Conservation (phyloP, 2,113 vertebrate species). For the Tinamus guttatus region DNA sequence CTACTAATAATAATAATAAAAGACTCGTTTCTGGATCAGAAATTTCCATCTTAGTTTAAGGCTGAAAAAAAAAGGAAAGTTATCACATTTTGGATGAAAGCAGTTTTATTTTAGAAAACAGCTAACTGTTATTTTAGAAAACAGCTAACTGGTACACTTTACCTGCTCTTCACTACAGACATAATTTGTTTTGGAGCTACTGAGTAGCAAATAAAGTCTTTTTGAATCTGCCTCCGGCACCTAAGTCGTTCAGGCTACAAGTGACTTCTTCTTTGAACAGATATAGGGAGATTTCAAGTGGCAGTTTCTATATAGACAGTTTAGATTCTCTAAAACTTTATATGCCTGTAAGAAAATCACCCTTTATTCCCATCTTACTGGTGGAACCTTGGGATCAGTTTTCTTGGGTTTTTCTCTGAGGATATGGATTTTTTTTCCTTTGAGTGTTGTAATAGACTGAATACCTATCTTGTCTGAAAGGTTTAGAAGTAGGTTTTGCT, state of each 20-base stretch:
- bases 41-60: background rate
- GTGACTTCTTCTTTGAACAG: background rate
- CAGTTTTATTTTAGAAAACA: background rate
- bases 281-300: background rate
- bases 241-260: background rate
- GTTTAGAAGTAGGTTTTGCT: background rate
- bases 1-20: no score
- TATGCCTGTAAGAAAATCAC: background rate
- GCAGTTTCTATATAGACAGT: background rate
- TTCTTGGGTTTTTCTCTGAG: background rate
- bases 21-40: background rate
- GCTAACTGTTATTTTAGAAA: background rate
- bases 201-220: background rate
- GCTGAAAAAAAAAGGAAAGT: background rate
- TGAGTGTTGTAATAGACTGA: background rate
- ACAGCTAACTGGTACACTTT: background rate
- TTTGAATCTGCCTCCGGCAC: background rate
- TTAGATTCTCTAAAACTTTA: background rate
- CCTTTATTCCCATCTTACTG: background rate
- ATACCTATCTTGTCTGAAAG: background rate
- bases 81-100: background rate
- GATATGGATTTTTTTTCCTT: background rate
- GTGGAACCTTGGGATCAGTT: background rate
- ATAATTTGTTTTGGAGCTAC: background rate
- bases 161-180: background rate